phyloP scores from a whole-genome alignment of 2,113 vertebrate species.

The Gallinago paraguaiae region DNA sequence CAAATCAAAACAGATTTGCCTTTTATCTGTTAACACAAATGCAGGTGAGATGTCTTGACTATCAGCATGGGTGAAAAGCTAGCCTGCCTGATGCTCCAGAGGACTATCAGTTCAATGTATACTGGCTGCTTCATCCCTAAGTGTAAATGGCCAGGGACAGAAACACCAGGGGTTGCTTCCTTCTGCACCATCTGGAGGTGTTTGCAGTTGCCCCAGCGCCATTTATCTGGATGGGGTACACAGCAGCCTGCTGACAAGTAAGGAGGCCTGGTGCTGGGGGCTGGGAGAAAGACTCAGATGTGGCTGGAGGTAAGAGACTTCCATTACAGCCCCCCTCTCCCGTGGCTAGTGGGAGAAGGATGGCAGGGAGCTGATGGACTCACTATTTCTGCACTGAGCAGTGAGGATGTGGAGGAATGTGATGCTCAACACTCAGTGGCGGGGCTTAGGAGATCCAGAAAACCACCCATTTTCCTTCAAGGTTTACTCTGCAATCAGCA shows the following conservation, averaged over 20 bases:
- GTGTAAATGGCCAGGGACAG: background rate
- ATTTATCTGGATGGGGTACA: background rate
- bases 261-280: background rate
- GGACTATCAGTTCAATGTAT: background rate
- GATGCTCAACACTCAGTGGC: background rate
- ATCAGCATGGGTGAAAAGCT: background rate
- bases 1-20: background rate
- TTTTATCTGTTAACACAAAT: background rate
- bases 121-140: background rate
- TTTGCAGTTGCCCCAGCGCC: background rate
- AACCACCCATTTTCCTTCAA: background rate
- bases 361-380: background rate
- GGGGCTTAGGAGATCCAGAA: background rate
- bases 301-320: background rate
- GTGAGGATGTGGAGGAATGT: background rate
- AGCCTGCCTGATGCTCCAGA: background rate
- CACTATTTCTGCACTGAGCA: background rate
- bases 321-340: accelerated
- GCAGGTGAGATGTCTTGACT: background rate
- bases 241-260: background rate
- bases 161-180: background rate
- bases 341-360: background rate
- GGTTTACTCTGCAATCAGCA: background rate
- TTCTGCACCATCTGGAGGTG: background rate
- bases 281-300: background rate